phyloP scores from a whole-genome alignment of 2,113 vertebrate genomes.

The Ptychochromis oligacanthus region DNA sequence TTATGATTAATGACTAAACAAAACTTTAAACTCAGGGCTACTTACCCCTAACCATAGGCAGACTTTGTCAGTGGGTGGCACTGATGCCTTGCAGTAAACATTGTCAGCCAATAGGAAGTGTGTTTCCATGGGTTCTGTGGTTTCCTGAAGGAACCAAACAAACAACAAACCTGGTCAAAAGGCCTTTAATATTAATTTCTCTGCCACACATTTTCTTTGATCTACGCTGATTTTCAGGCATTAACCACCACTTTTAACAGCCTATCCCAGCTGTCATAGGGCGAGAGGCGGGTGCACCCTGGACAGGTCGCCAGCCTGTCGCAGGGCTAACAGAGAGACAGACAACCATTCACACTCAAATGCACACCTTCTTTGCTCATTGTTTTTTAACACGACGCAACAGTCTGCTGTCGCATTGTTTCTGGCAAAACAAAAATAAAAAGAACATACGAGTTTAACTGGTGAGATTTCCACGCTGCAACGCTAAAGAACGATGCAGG shows the following conservation, averaged over 20 bases:
- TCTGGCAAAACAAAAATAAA: too few species aligned
- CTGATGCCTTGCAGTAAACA: slow-evolving; percentile 95
- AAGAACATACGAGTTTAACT: too few species aligned
- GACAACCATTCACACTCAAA: too few species aligned
- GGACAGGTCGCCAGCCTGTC: too few species aligned
- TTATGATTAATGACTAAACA: not conserved
- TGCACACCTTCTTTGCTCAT: too few species aligned
- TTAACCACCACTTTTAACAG: not conserved
- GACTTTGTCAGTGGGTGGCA: slow-evolving; percentile 97
- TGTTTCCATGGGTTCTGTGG: slow-evolving; percentile 91
- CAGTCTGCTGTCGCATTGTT: too few species aligned
- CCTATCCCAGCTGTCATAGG: too few species aligned
- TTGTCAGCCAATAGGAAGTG: slow-evolving; percentile 97
- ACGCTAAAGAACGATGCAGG: too few species aligned
- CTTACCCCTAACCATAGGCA: slow-evolving; percentile 99
- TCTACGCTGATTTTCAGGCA: not conserved
- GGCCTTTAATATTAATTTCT: not conserved
- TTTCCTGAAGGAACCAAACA: slow-evolving; percentile 81
- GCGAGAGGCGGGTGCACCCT: too few species aligned
- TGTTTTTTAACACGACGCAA: too few species aligned
- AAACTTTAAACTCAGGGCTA: slow-evolving; percentile 26
- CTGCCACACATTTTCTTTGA: not conserved
- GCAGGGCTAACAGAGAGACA: too few species aligned
- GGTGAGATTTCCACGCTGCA: too few species aligned
- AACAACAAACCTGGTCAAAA: not conserved